Percentiles rank a stretch among this genome's conserved stretches.
Conservation (phyloP, 2,797 vertebrate species). For the Cryptoprocta ferox region DNA sequence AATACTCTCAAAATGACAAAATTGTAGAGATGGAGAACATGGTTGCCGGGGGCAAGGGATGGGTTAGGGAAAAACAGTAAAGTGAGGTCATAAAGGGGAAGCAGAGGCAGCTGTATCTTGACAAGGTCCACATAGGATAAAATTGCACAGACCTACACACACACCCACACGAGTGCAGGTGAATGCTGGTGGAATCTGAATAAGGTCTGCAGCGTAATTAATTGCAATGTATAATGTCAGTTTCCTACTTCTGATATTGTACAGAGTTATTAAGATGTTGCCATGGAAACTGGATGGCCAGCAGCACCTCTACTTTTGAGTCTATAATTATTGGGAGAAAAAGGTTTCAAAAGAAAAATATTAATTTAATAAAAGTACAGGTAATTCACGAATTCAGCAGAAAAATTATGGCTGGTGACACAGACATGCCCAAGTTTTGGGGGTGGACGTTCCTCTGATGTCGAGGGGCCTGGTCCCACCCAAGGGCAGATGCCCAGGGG, state of each 20-base stretch:
- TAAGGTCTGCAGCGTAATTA: neutral
- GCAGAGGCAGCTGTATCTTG: neutral
- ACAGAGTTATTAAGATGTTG: neutral
- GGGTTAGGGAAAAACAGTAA: neutral
- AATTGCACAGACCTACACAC: accelerated
- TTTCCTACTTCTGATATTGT: neutral
- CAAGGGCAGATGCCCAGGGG: neutral
- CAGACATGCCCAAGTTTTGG: neutral
- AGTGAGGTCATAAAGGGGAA: accelerated
- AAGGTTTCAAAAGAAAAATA: neutral
- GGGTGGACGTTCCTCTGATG: neutral
- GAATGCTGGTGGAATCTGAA: no score
- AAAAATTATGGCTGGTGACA: neutral
- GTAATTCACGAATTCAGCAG: neutral
- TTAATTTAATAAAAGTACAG: neutral
- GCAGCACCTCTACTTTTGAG: neutral
- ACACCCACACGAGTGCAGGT: accelerated
- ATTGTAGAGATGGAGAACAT: neutral
- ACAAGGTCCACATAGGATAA: accelerated
- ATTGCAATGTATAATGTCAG: accelerated
- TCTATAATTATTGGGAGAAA: neutral
- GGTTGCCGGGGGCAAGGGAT: neutral
- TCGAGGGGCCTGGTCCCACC: neutral
- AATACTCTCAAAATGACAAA: neutral
- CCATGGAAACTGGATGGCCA: neutral